Evolutionary conservation across 1,140 invertebrate genomes (phyloP), one percentile per base, ranked within the genome.

Genomic region (Caenorhabditis tropicalis): DNA sequence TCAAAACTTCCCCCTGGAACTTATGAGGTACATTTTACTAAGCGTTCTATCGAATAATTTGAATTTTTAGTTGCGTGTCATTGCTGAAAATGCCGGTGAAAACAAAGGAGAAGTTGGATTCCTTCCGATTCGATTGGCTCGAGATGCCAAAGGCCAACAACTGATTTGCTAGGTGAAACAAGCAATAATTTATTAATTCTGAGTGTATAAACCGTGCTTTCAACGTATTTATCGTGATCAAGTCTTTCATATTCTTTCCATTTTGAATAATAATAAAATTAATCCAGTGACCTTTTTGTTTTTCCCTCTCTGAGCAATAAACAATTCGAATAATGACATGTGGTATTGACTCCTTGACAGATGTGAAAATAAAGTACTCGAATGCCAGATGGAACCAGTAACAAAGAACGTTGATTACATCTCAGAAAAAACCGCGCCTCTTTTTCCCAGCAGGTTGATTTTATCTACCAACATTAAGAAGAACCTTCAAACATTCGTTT

Each of bases 101-200:
- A 86, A 87, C 46, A 81, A 82, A 79, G 86, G 86, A 53, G 86
- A 87, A 79, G 70, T 87, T 46, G 86, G 86, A 1, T 87, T 87
- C 56, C 31, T 87, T 16, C 86, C 86, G 10, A 86, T 85, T 51
- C 83, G 86, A 21, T 21, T 87, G 10, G 53, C 86, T n/a, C n/a
- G 81, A 48, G 84, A 87, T 79, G 24, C 80, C n/a, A 51, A 82
- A 48, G 86, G 84, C n/a, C 65, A 70, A 21, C 58, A 86, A 16
- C 39, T 85, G 5, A 85, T 85, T 36, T 87, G 86, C 43, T 87
- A 82, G 58, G 21, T 6, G n/a, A 39, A 36, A 36, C 6, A 27
- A 27, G 12, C 21, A 19, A 56, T 56, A 56, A 56, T 5, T 56
- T 56, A 56, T 65, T 65, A 33, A 33, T 1, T 27, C 24, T 60